Conservation (phyloP, 2,888 invertebrate species). For the Tinea trinotella region DNA sequence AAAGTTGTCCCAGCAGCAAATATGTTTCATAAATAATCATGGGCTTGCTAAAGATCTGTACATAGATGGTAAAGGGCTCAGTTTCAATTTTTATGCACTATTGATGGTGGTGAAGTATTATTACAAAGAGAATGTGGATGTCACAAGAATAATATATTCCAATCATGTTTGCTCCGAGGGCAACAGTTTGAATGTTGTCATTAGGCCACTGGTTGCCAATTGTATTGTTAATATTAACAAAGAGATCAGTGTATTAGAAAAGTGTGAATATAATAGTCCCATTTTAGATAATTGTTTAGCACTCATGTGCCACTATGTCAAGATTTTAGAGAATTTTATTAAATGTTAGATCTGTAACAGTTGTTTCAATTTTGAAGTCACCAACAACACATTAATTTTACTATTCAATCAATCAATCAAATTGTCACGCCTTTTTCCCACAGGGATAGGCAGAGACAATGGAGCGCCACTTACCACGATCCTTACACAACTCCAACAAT, state of each 20-base stretch:
- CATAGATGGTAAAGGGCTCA: constrained; percentile 74
- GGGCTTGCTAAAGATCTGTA: constrained; percentile 75
- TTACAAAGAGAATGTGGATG: constrained; percentile 48
- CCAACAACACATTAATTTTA: too few species aligned
- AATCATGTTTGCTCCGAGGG: constrained; percentile 49
- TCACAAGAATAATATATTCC: constrained; percentile 56
- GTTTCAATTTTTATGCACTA: constrained; percentile 75
- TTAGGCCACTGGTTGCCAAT: constrained; percentile 46
- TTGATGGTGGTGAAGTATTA: constrained; percentile 61
- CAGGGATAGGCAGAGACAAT: too few species aligned
- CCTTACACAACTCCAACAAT: too few species aligned
- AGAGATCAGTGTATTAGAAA: constrained; percentile 41
- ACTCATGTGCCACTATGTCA: constrained; percentile 60
- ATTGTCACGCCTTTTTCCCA: too few species aligned
- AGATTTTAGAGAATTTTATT: constrained; percentile 64
- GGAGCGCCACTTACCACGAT: too few species aligned
- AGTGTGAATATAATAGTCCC: constrained; percentile 36
- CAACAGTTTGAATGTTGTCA: constrained; percentile 46
- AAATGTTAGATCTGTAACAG: constrained; percentile 64
- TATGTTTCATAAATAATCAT: constrained; percentile 76
- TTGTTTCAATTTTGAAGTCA: too few species aligned
- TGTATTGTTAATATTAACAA: constrained; percentile 41
- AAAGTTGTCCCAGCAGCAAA: constrained; percentile 69
- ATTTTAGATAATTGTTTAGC: constrained; percentile 57
- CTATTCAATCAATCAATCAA: too few species aligned